Evolutionary conservation across 2,113 vertebrate genomes (phyloP), one percentile per base, ranked within the genome.

Genomic region (Ammospiza nelsoni): DNA sequence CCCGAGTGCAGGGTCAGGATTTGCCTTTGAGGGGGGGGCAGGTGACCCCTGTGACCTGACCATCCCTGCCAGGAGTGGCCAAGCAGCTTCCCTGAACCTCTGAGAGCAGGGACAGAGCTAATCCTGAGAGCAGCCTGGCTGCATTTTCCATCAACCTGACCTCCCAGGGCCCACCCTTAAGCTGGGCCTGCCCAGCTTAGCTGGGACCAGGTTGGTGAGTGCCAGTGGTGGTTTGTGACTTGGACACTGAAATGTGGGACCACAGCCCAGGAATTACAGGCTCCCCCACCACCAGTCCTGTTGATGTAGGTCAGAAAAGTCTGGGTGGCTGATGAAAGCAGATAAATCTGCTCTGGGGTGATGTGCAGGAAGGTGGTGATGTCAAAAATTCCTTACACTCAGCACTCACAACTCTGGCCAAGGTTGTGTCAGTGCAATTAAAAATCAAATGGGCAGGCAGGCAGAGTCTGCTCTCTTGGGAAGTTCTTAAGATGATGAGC

Each of bases 361-460:
- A 73, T 31, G 43, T 24, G 71, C 79, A 78, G 14, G 24, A 41
- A 67, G 81, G 57, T 1, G 9, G 57, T 65, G 92, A 91, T 87
- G 90, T 83, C 67, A 61, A 46, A 63, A 92, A 69, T 73, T 74
- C 71, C 72, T 83, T 5, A 76, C 48, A 25, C 59, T 80, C 25
- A 62, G 44, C 3, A 2, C 44, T 91, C 59, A 28, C 10, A 48
- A 55, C 41, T 67, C 84, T 85, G 14, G 58, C 75, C 74, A 93
- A 88, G 67, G 78, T 23, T 79, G 24, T 62, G 41, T 37, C 61
- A 96, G 74, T 37, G 51, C 75, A 87, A 95, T 73, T 96, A 85
- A 91, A 91, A 91, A 73, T 85, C 92, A 91, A 85, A 92, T 35
- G 87, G 35, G 43, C 69, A 48, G 78, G 71, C 52, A 81, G 89